Conservation (phyloP, 2,888 invertebrate genomes). For the Habroteleia sp. region DNA sequence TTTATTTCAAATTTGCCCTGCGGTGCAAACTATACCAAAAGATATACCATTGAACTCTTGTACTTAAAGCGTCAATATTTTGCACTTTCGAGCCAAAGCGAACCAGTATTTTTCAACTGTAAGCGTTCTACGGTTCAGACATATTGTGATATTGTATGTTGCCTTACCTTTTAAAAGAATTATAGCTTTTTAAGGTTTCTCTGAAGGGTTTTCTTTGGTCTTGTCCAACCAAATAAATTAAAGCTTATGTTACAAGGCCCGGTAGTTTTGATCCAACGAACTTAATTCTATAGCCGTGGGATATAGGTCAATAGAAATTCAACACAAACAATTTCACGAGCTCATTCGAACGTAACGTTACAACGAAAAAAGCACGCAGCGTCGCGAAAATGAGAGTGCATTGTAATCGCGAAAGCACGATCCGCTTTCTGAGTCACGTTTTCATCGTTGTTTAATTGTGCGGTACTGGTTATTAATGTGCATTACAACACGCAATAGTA, state of each 20-base stretch:
- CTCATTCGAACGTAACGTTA: slow-evolving; percentile 28
- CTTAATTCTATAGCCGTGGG: slow-evolving; percentile 52
- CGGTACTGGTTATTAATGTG: not conserved
- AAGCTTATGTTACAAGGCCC: slow-evolving; percentile 24
- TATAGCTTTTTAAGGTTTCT: no score
- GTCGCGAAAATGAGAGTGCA: slow-evolving; percentile 21
- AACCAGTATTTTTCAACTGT: no score
- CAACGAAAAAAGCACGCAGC: slow-evolving; percentile 19
- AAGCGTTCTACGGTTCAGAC: no score
- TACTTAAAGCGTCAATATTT: no score
- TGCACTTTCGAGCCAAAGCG: no score
- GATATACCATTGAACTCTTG: no score
- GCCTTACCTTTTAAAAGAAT: no score
- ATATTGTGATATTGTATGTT: no score
- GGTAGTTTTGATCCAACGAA: slow-evolving; percentile 23
- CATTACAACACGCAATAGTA: not conserved
- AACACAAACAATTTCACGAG: slow-evolving; percentile 22
- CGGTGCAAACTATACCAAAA: no score
- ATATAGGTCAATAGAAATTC: slow-evolving; percentile 55
- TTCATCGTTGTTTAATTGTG: slow-evolving; percentile 7
- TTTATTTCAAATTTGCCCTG: no score
- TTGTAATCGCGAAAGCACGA: slow-evolving; percentile 25
- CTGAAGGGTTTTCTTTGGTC: no score
- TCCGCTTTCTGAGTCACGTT: slow-evolving; percentile 6
- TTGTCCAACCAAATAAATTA: slow-evolving; percentile 1